Conservation (phyloP, 2,888 invertebrate species). For the Caradrina clavipalpis region DNA sequence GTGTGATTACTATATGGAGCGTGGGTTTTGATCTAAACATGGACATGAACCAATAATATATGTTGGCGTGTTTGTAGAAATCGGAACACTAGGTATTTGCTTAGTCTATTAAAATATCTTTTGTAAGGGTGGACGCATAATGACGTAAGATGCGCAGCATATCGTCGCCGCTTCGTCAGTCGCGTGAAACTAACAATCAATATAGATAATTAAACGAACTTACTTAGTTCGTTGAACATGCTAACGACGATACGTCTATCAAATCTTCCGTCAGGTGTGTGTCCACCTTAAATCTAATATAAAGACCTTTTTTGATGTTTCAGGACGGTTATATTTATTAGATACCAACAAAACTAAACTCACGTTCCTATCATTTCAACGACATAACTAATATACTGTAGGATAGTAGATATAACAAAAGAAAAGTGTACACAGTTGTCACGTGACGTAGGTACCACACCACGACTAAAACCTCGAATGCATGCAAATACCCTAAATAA, state of each 20-base stretch:
- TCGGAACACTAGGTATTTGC: neutral
- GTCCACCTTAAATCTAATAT: no score
- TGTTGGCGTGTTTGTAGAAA: neutral
- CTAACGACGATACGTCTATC: no score
- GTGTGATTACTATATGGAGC: conserved; percentile 5
- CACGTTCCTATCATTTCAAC: conserved; percentile 26
- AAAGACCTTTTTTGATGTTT: neutral
- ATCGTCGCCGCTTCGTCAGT: no score
- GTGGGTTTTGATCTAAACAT: conserved; percentile 20
- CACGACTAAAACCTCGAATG: conserved; percentile 23
- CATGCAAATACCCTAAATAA: conserved; percentile 24
- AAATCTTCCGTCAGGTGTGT: no score
- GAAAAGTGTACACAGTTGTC: conserved; percentile 22
- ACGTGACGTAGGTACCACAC: conserved; percentile 2
- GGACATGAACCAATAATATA: conserved; percentile 8
- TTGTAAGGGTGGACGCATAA: neutral
- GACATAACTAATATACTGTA: neutral
- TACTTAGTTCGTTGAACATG: no score
- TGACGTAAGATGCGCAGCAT: no score
- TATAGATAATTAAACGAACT: no score
- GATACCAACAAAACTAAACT: conserved; percentile 14
- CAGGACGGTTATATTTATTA: neutral
- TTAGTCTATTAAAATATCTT: conserved; percentile 1
- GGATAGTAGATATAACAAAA: conserved; percentile 9
- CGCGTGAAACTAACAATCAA: no score